Evolutionary conservation across 1,140 invertebrate genomes (phyloP), one percentile per base, ranked within the genome.

Genomic region (Pseudomyrmex sp.): DNA sequence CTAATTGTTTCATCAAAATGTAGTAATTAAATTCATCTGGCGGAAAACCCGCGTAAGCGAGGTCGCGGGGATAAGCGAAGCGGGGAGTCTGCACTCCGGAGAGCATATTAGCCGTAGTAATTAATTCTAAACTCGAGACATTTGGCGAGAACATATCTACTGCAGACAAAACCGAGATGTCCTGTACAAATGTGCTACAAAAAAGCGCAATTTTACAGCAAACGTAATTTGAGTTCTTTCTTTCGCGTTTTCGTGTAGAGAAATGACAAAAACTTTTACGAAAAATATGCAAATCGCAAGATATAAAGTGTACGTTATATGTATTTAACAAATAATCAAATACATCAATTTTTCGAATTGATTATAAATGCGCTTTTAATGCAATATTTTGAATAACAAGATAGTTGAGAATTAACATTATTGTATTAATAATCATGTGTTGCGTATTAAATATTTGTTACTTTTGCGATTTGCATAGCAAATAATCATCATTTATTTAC

Each of bases 1-100:
- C 66, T 72, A 80, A 80, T 70, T 70, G 65, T 79, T 80, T n/a
- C 54, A 59, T 20, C 20, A 61, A 80, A 26, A 80, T 26, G 65
- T 69, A 48, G 44, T 59, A 70, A 72, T 80, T 70, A 80, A 80
- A 80, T 72, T 72, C 54, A 72, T 80, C 66, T 50, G 44, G 15
- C 23, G 76, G 76, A 72, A 80, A 80, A 68, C 63, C 1, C 7
- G 10, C 26, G 13, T 54, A 56, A 68, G 50, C 26, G 4, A 69
- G 23, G 46, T 66, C 23, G 18, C 35, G 35, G 5, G 13, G 9
- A 77, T 35, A 77, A 59, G 54, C 54, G 2, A 52, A 70, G 12
- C 13, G 15, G 9, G 35, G 35, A 69, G 15, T n/a, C 46, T 52
- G 9, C 44, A 20, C 15, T 15, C 2, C 10, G 54, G 66, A 20